Evolutionary conservation across 2,888 invertebrate species (phyloP).

Genomic region (Chrysolina oricalcia): DNA sequence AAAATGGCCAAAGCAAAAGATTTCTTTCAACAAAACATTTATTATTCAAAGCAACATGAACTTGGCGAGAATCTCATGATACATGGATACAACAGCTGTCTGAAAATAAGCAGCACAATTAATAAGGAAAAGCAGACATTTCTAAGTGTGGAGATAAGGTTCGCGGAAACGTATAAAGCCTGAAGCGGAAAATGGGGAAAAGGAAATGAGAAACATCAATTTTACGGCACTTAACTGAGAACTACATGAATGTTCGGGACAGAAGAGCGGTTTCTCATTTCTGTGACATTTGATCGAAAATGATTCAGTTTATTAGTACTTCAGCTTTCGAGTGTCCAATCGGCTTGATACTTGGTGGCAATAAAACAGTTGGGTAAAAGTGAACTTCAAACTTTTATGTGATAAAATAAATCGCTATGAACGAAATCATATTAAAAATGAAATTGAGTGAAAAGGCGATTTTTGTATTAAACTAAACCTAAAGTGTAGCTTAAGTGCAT

Average conservation of each 20-base stretch:
- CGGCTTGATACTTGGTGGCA: neutral
- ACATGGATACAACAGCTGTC: neutral
- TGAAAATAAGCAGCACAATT: neutral
- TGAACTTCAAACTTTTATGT: too few relatives aligned
- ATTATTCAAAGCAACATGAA: neutral
- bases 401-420: too few relatives aligned
- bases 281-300: neutral
- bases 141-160: neutral
- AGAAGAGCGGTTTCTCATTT: neutral
- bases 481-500: too few relatives aligned
- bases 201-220: constrained; percentile 23
- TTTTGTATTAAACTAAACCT: too few relatives aligned
- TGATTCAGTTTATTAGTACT: neutral
- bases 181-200: constrained; percentile 8
- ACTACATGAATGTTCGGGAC: constrained; percentile 7
- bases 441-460: too few relatives aligned
- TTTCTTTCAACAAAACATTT: neutral
- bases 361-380: too few relatives aligned
- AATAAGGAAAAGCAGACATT: constrained; percentile 6
- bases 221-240: neutral
- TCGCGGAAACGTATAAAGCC: constrained; percentile 9
- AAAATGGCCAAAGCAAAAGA: neutral
- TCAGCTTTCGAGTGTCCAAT: neutral
- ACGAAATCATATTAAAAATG: too few relatives aligned
- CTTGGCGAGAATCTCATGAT: neutral